These are phyloP conservation scores for Chitala chitala DNA, from an alignment of 2,113 vertebrate species.

Conservation along the genomic window DNA sequence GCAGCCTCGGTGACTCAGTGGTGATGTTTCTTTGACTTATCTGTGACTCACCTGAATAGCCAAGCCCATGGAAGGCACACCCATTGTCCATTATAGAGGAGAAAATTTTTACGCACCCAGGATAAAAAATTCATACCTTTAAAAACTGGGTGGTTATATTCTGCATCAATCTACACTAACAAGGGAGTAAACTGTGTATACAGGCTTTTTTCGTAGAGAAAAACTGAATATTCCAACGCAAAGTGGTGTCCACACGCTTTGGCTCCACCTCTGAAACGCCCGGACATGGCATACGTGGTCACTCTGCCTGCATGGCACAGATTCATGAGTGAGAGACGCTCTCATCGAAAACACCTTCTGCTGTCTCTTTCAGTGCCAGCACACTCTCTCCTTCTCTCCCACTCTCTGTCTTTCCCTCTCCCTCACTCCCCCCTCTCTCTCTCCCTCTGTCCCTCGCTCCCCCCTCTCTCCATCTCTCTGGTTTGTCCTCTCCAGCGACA, in stretches of 20 bases:
- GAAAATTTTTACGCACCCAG: too few relatives aligned
- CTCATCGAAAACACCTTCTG: conserved; percentile 2
- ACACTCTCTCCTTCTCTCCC: neutral
- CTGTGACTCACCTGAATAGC: neutral
- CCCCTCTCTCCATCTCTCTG: too few relatives aligned
- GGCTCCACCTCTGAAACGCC: neutral
- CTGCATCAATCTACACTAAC: too few relatives aligned
- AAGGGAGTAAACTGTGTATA: neutral
- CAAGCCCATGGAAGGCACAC: neutral
- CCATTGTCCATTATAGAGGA: neutral
- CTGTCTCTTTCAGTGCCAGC: neutral
- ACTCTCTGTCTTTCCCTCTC: neutral
- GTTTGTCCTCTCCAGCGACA: too few relatives aligned
- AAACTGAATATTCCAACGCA: too few relatives aligned
- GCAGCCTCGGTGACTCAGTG: neutral
- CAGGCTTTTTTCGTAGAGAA: too few relatives aligned
- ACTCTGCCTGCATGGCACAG: neutral
- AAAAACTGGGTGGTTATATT: neutral
- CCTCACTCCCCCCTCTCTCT: neutral
- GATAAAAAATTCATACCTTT: neutral
- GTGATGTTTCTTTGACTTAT: neutral
- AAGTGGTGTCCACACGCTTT: too few relatives aligned
- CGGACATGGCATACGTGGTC: neutral
- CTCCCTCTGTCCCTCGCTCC: neutral
- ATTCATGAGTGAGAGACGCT: neutral